Evolutionary conservation across 1,140 invertebrate genomes (phyloP).

Genomic region (Delia radicum): DNA sequence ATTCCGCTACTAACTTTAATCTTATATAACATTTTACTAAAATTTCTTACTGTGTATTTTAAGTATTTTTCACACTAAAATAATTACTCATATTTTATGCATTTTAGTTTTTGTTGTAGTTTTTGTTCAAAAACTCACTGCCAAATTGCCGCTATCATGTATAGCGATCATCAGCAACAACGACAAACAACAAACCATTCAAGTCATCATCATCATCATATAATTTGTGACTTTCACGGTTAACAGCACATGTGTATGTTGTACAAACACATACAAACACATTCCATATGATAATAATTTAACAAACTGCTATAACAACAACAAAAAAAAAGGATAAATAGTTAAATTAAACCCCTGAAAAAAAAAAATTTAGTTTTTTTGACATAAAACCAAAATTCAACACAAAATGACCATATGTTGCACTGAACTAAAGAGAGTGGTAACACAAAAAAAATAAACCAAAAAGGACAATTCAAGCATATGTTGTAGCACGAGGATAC

Average conservation of each 20-base stretch:
- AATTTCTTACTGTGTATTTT: too few species aligned
- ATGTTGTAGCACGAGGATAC: neutral
- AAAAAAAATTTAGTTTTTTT: neutral
- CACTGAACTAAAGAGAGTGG: neutral
- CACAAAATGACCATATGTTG: conserved; percentile 14
- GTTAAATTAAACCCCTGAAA: neutral
- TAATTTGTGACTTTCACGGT: conserved; percentile 57
- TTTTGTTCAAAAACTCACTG: neutral
- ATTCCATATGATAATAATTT: neutral
- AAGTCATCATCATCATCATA: conserved; percentile 54
- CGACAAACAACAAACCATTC: conserved; percentile 36
- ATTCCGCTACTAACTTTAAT: too few species aligned
- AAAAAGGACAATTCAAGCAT: neutral
- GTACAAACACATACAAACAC: neutral
- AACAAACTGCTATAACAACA: neutral
- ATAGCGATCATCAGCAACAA: neutral
- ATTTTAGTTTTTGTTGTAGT: too few species aligned
- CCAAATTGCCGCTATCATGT: conserved; percentile 12
- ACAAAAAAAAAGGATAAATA: neutral
- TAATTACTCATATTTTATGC: too few species aligned
- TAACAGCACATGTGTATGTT: conserved; percentile 28
- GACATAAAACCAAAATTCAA: neutral
- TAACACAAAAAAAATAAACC: neutral
- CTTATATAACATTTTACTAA: too few species aligned
- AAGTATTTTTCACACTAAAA: too few species aligned